Percentiles rank a stretch among this genome's conserved stretches.
Evolutionary conservation across 2,888 invertebrate species (phyloP).

Genomic region (Dicycla oo): DNA sequence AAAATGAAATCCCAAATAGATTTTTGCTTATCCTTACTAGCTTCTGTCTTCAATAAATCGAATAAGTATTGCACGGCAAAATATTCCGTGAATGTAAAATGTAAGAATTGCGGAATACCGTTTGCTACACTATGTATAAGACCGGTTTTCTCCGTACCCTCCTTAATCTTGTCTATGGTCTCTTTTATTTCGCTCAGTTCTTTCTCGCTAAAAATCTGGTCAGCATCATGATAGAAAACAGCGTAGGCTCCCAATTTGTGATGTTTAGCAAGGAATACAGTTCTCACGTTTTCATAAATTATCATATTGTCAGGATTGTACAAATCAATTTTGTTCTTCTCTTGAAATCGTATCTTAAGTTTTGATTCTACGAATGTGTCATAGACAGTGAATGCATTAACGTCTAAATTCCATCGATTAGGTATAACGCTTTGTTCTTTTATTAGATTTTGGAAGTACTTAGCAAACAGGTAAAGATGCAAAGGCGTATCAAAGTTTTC

Average conservation of each 20-base stretch:
- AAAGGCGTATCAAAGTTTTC: conserved; percentile 34
- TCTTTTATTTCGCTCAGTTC: conserved; percentile 26
- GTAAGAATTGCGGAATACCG: conserved; percentile 43
- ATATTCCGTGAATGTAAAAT: conserved; percentile 52
- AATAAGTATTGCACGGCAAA: conserved; percentile 43
- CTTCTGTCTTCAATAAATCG: conserved; percentile 9
- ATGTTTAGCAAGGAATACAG: conserved; percentile 36
- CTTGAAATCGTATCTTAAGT: conserved; percentile 45
- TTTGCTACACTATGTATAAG: conserved; percentile 36
- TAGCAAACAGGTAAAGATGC: conserved; percentile 40
- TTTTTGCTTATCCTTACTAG: background rate
- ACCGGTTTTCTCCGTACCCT: conserved; percentile 38
- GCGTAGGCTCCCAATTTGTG: conserved; percentile 43
- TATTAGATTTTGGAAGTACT: conserved; percentile 38
- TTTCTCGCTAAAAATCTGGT: conserved; percentile 13
- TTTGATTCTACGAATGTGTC: conserved; percentile 50
- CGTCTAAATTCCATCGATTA: conserved; percentile 46
- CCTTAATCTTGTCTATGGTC: conserved; percentile 17
- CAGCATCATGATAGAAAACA: conserved; percentile 19
- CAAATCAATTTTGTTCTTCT: conserved; percentile 50
- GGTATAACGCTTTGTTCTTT: background rate
- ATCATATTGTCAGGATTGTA: conserved; percentile 40
- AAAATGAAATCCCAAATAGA: conserved; percentile 23
- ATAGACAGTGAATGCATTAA: conserved; percentile 47
- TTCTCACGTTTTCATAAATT: conserved; percentile 21